Evolutionary conservation across 2,888 invertebrate species (phyloP), one percentile per base, ranked within the genome.

Genomic region (Dysmachus trigonus): DNA sequence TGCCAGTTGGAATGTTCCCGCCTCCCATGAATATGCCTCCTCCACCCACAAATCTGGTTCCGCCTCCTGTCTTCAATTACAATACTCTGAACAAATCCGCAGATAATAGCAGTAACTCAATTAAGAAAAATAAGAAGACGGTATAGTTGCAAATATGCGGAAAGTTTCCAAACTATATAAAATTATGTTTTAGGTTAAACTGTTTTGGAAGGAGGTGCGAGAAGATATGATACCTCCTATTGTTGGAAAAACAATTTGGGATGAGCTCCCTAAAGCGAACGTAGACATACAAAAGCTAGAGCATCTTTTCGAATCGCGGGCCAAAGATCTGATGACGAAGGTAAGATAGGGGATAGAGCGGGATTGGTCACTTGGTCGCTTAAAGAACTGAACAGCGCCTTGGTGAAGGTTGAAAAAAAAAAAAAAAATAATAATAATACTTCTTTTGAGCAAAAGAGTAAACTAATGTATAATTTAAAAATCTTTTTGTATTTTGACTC

Each of bases 201-300:
- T 99, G 83, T 99, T 99, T 92, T 99, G 99, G 99, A 97, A 97
- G 90, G 98, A 99, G 92, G 96, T 97, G 7, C 94, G 96, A 88
- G 97, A 97, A 88, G 90, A 93, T 41, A 89, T 93, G 86, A 91
- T 93, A 62, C 93, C 93, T 15, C 93, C 95, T 47, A 95, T 95
- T 87, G 93, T 95, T 77, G 93, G 93, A 88, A 94, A 95, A 83
- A 95, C 95, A 89, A 96, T 99, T 90, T 99, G 99, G 99, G 97
- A 98, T 91, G 97, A 98, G 90, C 92, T 99, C 82, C 95, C 95
- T 53, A 95, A 96, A 35, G 95, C 99, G 6, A 94, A 94, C 85
- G 94, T 99, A 33, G 99, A 99, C 91, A 97, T 96, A 7, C 96
- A 97, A 89, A 97, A 97, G 92, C 93, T 99, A 89, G 98, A 99